Evolutionary conservation across 2,797 vertebrate species (phyloP).

Genomic region (Heteromormyrus szaboi): DNA sequence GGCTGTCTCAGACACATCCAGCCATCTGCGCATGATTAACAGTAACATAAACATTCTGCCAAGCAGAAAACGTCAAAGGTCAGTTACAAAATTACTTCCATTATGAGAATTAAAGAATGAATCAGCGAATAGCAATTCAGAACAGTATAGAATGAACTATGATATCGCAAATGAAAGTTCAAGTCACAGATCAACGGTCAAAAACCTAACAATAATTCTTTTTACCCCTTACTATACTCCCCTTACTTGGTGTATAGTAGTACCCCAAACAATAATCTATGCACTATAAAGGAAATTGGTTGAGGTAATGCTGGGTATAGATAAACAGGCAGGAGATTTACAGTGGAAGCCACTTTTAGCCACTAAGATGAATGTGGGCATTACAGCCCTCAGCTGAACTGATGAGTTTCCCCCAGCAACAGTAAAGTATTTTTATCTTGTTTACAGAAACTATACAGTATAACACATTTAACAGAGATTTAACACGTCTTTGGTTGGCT

Average conservation of each 20-base stretch:
- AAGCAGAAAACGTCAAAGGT: neutral
- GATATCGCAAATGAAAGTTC: neutral
- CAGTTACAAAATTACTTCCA: neutral
- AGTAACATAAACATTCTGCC: neutral
- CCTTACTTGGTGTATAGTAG: neutral
- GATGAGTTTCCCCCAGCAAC: neutral
- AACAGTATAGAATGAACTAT: neutral
- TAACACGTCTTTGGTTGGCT: neutral
- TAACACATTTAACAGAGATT: neutral
- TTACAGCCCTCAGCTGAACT: neutral
- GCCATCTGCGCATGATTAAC: neutral
- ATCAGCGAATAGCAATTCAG: neutral
- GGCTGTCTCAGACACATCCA: neutral
- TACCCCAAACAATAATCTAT: neutral
- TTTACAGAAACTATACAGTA: neutral
- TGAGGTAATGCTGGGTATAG: neutral
- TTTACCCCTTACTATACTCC: neutral
- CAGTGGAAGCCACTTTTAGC: neutral
- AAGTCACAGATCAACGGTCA: neutral
- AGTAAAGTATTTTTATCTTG: neutral
- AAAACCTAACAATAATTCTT: neutral
- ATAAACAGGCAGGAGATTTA: neutral
- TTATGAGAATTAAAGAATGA: neutral
- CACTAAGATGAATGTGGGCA: neutral
- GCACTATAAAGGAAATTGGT: neutral